Conservation (phyloP, 2,113 vertebrate genomes). For the Electrona antarctica region DNA sequence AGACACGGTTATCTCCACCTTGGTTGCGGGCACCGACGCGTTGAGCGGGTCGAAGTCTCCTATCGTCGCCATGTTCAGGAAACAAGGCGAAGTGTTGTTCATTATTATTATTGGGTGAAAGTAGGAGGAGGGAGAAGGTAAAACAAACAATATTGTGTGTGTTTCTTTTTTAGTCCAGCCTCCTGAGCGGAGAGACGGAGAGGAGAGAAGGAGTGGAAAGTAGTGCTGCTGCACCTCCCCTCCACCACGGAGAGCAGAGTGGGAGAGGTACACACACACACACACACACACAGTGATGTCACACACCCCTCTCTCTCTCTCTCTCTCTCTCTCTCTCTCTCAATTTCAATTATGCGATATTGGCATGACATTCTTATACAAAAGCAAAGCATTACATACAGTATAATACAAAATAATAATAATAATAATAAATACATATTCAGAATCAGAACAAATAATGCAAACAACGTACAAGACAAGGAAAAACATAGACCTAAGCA, state of each 20-base stretch:
- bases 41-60: conserved; percentile 87
- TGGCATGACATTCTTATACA: neutral
- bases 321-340: neutral
- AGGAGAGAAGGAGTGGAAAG: conserved; percentile 8
- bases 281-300: neutral
- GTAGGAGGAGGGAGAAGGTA: too few species aligned
- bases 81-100: conserved; percentile 68
- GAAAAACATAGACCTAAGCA: too few species aligned
- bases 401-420: too few species aligned
- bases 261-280: conserved; percentile 27
- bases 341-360: neutral
- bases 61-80: conserved; percentile 85
- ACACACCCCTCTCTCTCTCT: conserved; percentile 37
- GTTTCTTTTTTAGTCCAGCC: conserved; percentile 45
- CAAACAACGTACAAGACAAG: too few species aligned
- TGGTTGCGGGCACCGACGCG: conserved; percentile 88
- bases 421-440: too few species aligned
- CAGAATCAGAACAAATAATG: too few species aligned
- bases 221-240: conserved; percentile 39
- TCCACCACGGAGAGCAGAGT: conserved; percentile 46
- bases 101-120: conserved; percentile 47
- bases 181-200: conserved; percentile 25
- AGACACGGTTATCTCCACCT: conserved; percentile 92
- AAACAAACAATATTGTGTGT: too few species aligned
- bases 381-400: too few species aligned